A percentile compares a stretch with the other conserved stretches of the same genome.
phyloP scores from a whole-genome alignment of 2,797 vertebrate genomes.

The Chiroxiphia lanceolata region DNA sequence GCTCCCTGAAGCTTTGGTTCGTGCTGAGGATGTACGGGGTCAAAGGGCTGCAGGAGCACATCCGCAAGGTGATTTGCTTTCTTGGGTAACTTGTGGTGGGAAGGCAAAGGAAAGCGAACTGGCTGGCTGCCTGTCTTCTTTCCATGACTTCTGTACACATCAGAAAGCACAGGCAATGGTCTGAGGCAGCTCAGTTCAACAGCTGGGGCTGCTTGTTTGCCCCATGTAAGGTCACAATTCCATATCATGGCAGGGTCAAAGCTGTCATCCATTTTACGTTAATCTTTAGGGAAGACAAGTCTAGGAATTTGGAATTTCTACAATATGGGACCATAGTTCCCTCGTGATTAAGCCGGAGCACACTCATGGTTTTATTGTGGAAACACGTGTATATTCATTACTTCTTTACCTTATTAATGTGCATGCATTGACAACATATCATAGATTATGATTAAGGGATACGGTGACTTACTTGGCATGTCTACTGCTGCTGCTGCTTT shows the following conservation, averaged over 20 bases:
- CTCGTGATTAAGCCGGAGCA: neutral
- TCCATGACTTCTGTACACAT: neutral
- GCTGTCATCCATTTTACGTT: neutral
- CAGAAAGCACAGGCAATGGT: neutral
- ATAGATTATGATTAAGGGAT: neutral
- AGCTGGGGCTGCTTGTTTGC: neutral
- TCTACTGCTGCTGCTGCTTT: neutral
- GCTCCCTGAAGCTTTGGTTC: slow-evolving; percentile 97
- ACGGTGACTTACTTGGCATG: neutral
- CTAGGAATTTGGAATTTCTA: neutral
- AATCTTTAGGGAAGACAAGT: neutral
- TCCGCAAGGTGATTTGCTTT: slow-evolving; percentile 87
- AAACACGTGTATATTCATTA: neutral
- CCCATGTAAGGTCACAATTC: neutral
- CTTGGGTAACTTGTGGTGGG: neutral
- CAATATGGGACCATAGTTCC: neutral
- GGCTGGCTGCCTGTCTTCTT: fast-evolving
- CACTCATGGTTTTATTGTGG: neutral
- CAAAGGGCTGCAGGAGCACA: slow-evolving; percentile 87
- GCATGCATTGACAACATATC: neutral
- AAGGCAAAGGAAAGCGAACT: fast-evolving
- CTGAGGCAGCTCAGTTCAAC: neutral
- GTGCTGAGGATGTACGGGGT: slow-evolving; percentile 92
- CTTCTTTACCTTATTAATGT: neutral
- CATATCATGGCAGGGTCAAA: fast-evolving